phyloP scores from a whole-genome alignment of 2,797 vertebrate genomes.

The Borostomias antarcticus region DNA sequence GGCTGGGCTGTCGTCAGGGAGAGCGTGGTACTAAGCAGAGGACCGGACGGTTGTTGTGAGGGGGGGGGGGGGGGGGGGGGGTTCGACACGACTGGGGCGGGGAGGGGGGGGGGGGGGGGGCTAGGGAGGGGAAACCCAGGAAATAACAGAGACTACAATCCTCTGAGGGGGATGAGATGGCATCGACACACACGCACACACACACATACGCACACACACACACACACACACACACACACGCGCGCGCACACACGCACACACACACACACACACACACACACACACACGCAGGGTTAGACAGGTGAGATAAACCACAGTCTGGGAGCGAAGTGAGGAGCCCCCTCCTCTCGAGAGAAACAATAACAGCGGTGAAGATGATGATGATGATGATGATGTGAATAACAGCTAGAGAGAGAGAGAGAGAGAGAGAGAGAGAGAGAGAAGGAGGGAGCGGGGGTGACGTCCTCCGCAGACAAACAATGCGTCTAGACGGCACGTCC shows the following conservation, averaged over 20 bases:
- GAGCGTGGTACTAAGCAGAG: slow-evolving; percentile 68
- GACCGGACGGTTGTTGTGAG: too few relatives aligned
- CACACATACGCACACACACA: background rate
- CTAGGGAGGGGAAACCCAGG: background rate
- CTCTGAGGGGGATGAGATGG: background rate
- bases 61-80: slow-evolving; percentile 35
- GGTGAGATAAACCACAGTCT: slow-evolving; percentile 51
- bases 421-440: background rate
- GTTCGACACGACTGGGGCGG: background rate
- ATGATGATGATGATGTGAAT: slow-evolving; percentile 57
- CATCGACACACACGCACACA: slow-evolving; percentile 30
- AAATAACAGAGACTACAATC: background rate
- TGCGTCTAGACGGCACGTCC: slow-evolving; percentile 39
- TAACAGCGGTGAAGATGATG: slow-evolving; percentile 45
- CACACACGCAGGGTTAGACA: slow-evolving; percentile 23
- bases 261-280: background rate
- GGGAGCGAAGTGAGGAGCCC: slow-evolving; percentile 10
- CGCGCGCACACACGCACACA: slow-evolving; percentile 30
- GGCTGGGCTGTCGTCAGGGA: slow-evolving; percentile 35
- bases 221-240: slow-evolving; percentile 7
- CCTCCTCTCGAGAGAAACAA: slow-evolving; percentile 49
- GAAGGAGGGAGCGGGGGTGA: slow-evolving; percentile 40
- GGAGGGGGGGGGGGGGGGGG: background rate
- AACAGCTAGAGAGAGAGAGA: slow-evolving; percentile 49
- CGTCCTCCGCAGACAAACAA: slow-evolving; percentile 43